phyloP scores from a whole-genome alignment of 2,888 invertebrate species.

The Choristoneura rosaceana region DNA sequence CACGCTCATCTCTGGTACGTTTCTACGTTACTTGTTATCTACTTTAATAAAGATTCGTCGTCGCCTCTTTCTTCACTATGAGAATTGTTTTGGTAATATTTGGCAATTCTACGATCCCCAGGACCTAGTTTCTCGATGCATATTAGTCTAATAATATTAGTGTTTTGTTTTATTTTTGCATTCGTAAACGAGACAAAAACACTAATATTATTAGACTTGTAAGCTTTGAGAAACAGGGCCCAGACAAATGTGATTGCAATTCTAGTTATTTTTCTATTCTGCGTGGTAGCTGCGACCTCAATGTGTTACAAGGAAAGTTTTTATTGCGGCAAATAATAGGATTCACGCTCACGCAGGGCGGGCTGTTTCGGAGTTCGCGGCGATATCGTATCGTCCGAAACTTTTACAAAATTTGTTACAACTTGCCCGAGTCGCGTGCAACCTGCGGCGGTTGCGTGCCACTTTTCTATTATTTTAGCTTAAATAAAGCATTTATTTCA shows the following conservation, averaged over 20 bases:
- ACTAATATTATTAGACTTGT: too few species aligned
- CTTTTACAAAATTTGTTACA: slow-evolving; percentile 54
- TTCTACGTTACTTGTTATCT: too few species aligned
- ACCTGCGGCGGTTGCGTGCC: slow-evolving; percentile 16
- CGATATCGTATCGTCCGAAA: slow-evolving; percentile 54
- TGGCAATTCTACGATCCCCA: too few species aligned
- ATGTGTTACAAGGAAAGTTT: slow-evolving; percentile 62
- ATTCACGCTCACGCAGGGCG: slow-evolving; percentile 73
- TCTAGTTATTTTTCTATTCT: slow-evolving; percentile 28
- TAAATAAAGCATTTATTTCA: neutral
- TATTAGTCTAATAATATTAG: too few species aligned
- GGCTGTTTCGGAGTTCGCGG: slow-evolving; percentile 59
- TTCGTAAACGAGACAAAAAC: too few species aligned
- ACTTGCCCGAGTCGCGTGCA: slow-evolving; percentile 41
- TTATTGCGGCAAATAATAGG: slow-evolving; percentile 74
- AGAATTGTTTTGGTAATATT: too few species aligned
- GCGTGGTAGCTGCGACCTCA: slow-evolving; percentile 46
- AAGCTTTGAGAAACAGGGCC: too few species aligned
- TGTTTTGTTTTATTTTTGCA: too few species aligned
- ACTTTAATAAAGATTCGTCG: too few species aligned
- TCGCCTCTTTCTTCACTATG: too few species aligned
- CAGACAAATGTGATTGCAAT: neutral
- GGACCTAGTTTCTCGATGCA: too few species aligned
- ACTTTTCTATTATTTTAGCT: neutral
- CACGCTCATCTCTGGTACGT: too few species aligned